Evolutionary conservation across 2,113 vertebrate genomes (phyloP).

Genomic region (Saimiri boliviensis): DNA sequence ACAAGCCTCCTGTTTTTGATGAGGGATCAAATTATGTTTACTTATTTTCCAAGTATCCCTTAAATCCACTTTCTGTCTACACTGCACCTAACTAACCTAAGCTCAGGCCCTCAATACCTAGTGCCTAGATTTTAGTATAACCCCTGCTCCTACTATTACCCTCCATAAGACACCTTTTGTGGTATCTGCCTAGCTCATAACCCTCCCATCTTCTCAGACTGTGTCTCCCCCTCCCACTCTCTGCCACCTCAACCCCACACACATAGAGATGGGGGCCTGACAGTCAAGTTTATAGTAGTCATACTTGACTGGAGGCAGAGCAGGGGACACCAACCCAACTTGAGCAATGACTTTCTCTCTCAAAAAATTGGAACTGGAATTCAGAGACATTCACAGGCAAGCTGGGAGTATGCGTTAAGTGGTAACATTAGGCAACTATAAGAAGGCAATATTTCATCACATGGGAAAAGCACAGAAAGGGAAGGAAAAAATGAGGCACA

Average conservation of each 20-base stretch:
- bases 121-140: neutral
- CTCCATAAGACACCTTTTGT: neutral
- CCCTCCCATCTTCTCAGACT: neutral
- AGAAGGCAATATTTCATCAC: neutral
- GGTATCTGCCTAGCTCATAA: neutral
- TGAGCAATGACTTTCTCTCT: neutral
- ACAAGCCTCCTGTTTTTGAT: neutral
- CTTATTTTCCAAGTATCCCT: neutral
- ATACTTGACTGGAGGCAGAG: neutral
- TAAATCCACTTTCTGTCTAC: neutral
- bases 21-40: neutral
- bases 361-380: neutral
- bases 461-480: neutral
- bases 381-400: neutral
- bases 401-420: neutral
- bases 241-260: neutral
- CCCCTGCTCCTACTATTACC: neutral
- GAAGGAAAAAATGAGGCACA: neutral
- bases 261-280: neutral
- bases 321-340: neutral
- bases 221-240: neutral
- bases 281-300: neutral
- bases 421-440: neutral
- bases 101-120: neutral
- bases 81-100: neutral